Percentiles rank a stretch among this genome's conserved stretches.
These are phyloP conservation scores for Proisotoma minuta DNA, from an alignment of 2,888 invertebrate genomes.

Conservation along the genomic window DNA sequence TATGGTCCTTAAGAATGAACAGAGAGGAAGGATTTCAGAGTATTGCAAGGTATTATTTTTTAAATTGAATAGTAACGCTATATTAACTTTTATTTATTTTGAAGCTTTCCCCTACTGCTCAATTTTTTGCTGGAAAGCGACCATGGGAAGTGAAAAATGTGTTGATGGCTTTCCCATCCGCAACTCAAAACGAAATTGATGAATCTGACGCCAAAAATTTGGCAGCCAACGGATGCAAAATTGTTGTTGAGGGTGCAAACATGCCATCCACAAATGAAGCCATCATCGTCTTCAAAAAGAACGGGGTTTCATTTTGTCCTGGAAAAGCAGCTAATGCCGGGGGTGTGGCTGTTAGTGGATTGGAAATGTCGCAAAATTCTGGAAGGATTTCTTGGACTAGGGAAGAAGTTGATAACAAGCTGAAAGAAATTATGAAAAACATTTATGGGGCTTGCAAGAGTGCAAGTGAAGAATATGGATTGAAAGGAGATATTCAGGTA, in stretches of 20 bases:
- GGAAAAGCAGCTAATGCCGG: conserved; percentile 26
- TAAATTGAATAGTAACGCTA: background rate
- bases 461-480: conserved; percentile 15
- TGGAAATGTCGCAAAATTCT: conserved; percentile 25
- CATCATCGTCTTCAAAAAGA: conserved; percentile 17
- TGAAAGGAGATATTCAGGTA: conserved; percentile 8
- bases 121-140: conserved; percentile 20
- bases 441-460: conserved; percentile 18
- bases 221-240: conserved; percentile 16
- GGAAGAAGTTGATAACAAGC: conserved; percentile 16
- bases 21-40: conserved; percentile 16
- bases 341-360: conserved; percentile 20
- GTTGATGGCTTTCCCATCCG: conserved; percentile 20
- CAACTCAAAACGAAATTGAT: conserved; percentile 24
- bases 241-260: conserved; percentile 24
- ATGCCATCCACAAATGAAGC: conserved; percentile 24
- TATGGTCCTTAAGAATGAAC: conserved; percentile 19
- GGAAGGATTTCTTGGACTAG: conserved; percentile 11
- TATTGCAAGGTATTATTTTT: conserved; percentile 13
- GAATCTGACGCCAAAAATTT: conserved; percentile 9
- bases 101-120: conserved; percentile 17
- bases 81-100: background rate
- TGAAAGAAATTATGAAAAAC: conserved; percentile 20
- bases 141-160: conserved; percentile 22
- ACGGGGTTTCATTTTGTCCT: conserved; percentile 17